These are phyloP conservation scores for Enteromius radiatus DNA, from an alignment of 2,797 vertebrate genomes.

Conservation along the genomic window DNA sequence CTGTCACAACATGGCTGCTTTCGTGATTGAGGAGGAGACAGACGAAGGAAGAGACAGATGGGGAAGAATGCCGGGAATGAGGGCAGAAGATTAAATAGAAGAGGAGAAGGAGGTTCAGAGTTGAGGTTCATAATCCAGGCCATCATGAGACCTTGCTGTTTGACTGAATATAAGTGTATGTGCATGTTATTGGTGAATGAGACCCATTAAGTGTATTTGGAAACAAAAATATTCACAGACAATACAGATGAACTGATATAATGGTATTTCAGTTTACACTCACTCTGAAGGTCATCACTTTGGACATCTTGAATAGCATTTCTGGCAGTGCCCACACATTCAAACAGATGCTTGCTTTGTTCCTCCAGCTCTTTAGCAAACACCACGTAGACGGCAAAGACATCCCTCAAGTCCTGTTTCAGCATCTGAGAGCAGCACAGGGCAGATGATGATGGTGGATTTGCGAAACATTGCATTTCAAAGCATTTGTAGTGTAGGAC, in stretches of 20 bases:
- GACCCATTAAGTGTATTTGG: background rate
- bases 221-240: background rate
- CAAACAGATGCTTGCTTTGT: slow-evolving; percentile 72
- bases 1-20: slow-evolving; percentile 41
- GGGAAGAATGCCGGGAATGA: slow-evolving; percentile 21
- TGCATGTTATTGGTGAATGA: background rate
- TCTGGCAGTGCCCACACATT: slow-evolving; percentile 66
- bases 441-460: background rate
- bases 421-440: slow-evolving; percentile 70
- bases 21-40: slow-evolving; percentile 19
- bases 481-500: background rate
- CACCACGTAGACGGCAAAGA: slow-evolving; percentile 71
- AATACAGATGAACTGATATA: background rate
- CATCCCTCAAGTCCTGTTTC: slow-evolving; percentile 77
- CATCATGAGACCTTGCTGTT: background rate
- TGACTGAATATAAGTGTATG: background rate
- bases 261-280: slow-evolving; percentile 59
- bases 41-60: slow-evolving; percentile 16
- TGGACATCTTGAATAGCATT: slow-evolving; percentile 59
- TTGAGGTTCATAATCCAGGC: background rate
- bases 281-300: slow-evolving; percentile 74
- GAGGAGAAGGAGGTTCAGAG: background rate
- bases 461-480: background rate
- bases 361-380: slow-evolving; percentile 75
- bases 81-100: slow-evolving; percentile 25